These are phyloP conservation scores for Bicyclus anynana DNA, from an alignment of 1,140 invertebrate species.

Conservation along the genomic window DNA sequence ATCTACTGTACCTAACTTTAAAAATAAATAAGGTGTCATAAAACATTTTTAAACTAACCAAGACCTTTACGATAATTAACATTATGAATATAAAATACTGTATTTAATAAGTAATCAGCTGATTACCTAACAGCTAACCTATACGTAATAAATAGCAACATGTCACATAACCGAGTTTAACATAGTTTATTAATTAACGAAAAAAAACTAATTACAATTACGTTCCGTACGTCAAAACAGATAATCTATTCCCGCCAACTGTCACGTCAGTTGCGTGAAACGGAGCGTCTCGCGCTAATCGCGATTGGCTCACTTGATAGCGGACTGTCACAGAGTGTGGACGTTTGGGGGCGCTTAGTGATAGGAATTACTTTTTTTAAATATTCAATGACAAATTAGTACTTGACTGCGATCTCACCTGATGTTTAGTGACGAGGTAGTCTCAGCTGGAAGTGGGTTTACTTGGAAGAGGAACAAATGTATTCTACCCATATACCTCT, in stretches of 20 bases:
- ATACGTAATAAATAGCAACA: background rate
- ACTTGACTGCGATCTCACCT: too few relatives aligned
- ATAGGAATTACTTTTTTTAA: too few relatives aligned
- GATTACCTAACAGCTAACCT: background rate
- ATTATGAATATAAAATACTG: too few relatives aligned
- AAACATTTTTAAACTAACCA: too few relatives aligned
- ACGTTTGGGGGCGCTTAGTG: slow-evolving; percentile 21
- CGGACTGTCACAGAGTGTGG: slow-evolving; percentile 36
- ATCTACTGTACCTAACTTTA: too few relatives aligned
- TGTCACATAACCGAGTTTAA: background rate
- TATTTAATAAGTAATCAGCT: background rate
- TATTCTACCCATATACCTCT: too few relatives aligned
- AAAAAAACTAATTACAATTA: slow-evolving; percentile 24
- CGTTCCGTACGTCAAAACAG: slow-evolving; percentile 36
- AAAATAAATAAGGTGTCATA: too few relatives aligned
- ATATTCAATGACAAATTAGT: too few relatives aligned
- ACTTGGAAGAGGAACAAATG: too few relatives aligned
- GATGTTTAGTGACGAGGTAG: too few relatives aligned
- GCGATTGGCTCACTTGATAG: slow-evolving; percentile 55
- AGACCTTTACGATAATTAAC: too few relatives aligned
- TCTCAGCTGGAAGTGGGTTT: too few relatives aligned
- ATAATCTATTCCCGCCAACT: slow-evolving; percentile 52
- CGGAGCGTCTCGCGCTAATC: slow-evolving; percentile 45
- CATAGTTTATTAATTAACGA: slow-evolving; percentile 1
- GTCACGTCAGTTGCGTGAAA: slow-evolving; percentile 62